Evolutionary conservation across 2,113 vertebrate species (phyloP), one percentile per base, ranked within the genome.

Genomic region (Lophius piscatorius): DNA sequence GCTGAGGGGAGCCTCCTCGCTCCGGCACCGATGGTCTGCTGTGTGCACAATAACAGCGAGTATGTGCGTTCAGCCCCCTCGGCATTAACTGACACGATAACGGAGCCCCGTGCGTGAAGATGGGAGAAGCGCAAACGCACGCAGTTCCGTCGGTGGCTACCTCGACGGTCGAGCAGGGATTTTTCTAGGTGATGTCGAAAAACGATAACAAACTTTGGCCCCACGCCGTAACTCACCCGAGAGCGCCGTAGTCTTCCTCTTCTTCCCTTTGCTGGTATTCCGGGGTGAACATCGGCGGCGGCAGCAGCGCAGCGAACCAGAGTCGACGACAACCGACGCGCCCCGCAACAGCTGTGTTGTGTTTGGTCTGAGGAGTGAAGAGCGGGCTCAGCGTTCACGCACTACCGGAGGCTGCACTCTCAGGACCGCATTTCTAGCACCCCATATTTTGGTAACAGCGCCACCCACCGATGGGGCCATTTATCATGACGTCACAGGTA

Each of bases 281-380:
- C 76, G 45, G 75, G 3, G 67, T 46, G 66, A 2, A 23, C 70
- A 78, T 75, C 18, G 55, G 72, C 67, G 23, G 26, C 22, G 8
- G 2, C 45, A 9, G 59, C 39, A 18, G 66, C 31, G 33, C 42
- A n/a, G 77, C 74, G 66, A 46, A 52, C 72, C 50, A 58, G 31
- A 21, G 18, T 41, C 23, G 1, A 46, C 29, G 70, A 66, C 64
- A 70, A 57, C 57, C 81, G 72, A 41, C 60, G 77, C 58, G 47
- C 58, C 68, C 60, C 48, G 54, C 80, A 84, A 87, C 88, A 89
- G 88, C 89, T 90, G 89, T 86, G 88, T 63, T 86, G 48, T 90
- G 87, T 89, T 89, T 88, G 87, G 86, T 88, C 87, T 89, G 89
- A 82, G 81, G 63, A 28, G 60, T 38, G 76, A 65, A 72, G 38